phyloP scores from a whole-genome alignment of 2,888 invertebrate species.

The Baccha elongata region DNA sequence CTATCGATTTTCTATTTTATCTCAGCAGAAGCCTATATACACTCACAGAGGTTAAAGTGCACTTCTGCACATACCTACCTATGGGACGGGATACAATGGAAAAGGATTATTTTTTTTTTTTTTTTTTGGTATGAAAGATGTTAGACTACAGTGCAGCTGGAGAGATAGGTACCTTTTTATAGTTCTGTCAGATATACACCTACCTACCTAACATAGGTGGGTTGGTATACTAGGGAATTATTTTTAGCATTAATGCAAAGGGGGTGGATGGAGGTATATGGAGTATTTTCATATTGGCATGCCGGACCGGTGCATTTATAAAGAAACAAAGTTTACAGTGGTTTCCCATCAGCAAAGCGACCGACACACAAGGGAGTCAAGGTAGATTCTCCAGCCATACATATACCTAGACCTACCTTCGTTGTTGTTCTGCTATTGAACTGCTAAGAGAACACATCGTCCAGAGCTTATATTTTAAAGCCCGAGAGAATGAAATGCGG shows the following conservation, averaged over 20 bases:
- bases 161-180: conserved; percentile 13
- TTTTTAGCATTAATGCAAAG: conserved; percentile 38
- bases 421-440: not conserved
- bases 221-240: conserved; percentile 16
- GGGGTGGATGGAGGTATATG: not conserved
- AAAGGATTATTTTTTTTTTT: not conserved
- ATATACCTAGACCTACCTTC: conserved; percentile 1
- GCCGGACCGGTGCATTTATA: conserved; percentile 23
- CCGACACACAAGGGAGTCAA: conserved; percentile 21
- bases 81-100: conserved; percentile 18
- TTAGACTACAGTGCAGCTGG: not conserved
- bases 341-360: conserved; percentile 17
- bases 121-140: conserved; percentile 27
- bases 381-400: not conserved
- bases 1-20: conserved; percentile 59
- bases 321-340: conserved; percentile 44
- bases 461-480: conserved; percentile 32
- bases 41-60: conserved; percentile 47
- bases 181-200: conserved; percentile 5
- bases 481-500: conserved; percentile 27
- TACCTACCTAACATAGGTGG: no score
- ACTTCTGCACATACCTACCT: conserved; percentile 24
- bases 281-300: conserved; percentile 14
- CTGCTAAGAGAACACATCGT: not conserved
- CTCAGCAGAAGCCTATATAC: conserved; percentile 46